Percentiles rank a stretch among this genome's conserved stretches.
Conservation (phyloP, 2,888 invertebrate genomes). For the Timandra comae region DNA sequence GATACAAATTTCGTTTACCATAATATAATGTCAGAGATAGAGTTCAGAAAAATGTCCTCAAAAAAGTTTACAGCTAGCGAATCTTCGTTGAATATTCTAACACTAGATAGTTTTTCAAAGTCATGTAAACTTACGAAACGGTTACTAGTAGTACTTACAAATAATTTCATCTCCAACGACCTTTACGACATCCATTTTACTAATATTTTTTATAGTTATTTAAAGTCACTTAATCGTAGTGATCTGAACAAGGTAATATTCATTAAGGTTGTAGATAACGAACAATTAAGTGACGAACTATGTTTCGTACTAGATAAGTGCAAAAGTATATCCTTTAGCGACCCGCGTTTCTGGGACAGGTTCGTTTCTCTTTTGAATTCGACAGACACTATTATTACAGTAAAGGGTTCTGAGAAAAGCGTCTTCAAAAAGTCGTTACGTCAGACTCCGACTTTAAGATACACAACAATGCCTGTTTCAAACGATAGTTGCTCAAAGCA, state of each 20-base stretch:
- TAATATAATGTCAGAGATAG: conserved; percentile 83
- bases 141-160: conserved; percentile 78
- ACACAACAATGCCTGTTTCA: conserved; percentile 75
- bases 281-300: conserved; percentile 66
- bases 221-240: conserved; percentile 65
- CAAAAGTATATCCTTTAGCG: conserved; percentile 83
- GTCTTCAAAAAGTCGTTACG: conserved; percentile 72
- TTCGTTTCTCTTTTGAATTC: conserved; percentile 87
- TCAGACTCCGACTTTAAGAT: conserved; percentile 69
- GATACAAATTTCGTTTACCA: conserved; percentile 83
- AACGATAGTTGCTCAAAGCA: conserved; percentile 74
- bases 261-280: conserved; percentile 64
- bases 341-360: conserved; percentile 91
- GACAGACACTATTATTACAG: conserved; percentile 71
- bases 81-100: conserved; percentile 79
- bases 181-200: conserved; percentile 68
- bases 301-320: conserved; percentile 72
- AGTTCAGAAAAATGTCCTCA: conserved; percentile 80
- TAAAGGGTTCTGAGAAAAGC: conserved; percentile 62
- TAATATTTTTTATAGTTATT: conserved; percentile 69
- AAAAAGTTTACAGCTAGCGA: conserved; percentile 84
- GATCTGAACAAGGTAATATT: conserved; percentile 69
- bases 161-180: conserved; percentile 66
- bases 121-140: conserved; percentile 70
- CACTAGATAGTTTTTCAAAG: conserved; percentile 66